Evolutionary conservation across 2,888 invertebrate species (phyloP).

Genomic region (Caenorhabditis sp.): DNA sequence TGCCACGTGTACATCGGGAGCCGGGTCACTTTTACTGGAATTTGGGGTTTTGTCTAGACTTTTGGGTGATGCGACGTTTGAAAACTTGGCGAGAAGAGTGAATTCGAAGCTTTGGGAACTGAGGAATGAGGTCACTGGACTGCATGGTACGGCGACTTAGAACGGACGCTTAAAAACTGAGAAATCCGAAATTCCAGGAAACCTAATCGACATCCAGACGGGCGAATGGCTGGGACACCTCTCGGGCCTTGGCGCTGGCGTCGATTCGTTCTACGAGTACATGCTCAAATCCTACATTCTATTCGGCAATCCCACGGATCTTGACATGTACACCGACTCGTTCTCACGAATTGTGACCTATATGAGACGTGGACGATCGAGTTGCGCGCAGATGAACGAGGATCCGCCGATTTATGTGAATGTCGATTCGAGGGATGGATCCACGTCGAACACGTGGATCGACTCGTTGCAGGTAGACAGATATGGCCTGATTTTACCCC

Average conservation of each 20-base stretch:
- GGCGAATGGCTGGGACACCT: slow-evolving; percentile 86
- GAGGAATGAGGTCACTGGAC: slow-evolving; percentile 86
- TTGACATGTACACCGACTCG: slow-evolving; percentile 86
- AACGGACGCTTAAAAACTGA: background rate
- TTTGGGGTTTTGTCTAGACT: slow-evolving; percentile 85
- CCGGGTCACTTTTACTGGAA: slow-evolving; percentile 87
- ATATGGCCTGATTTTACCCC: too few relatives aligned
- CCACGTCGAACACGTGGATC: slow-evolving; percentile 87
- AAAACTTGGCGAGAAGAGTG: slow-evolving; percentile 86
- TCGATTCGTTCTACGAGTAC: slow-evolving; percentile 87
- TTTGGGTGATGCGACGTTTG: slow-evolving; percentile 86
- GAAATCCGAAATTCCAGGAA: slow-evolving; percentile 84
- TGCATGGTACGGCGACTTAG: too few relatives aligned
- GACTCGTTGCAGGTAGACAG: slow-evolving; percentile 87
- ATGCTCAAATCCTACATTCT: slow-evolving; percentile 87
- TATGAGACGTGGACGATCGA: slow-evolving; percentile 85
- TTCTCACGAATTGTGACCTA: slow-evolving; percentile 86
- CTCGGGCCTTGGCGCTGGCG: slow-evolving; percentile 87
- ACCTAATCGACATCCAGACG: slow-evolving; percentile 87
- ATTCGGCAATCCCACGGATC: slow-evolving; percentile 86
- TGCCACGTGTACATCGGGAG: slow-evolving; percentile 87
- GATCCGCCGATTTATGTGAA: slow-evolving; percentile 87
- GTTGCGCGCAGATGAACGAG: slow-evolving; percentile 84
- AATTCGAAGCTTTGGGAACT: slow-evolving; percentile 86
- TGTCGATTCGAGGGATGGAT: slow-evolving; percentile 87